A percentile compares a stretch with the other conserved stretches of the same genome.
phyloP scores from a whole-genome alignment of 2,888 invertebrate genomes.

The Rhogogaster chlorosoma region DNA sequence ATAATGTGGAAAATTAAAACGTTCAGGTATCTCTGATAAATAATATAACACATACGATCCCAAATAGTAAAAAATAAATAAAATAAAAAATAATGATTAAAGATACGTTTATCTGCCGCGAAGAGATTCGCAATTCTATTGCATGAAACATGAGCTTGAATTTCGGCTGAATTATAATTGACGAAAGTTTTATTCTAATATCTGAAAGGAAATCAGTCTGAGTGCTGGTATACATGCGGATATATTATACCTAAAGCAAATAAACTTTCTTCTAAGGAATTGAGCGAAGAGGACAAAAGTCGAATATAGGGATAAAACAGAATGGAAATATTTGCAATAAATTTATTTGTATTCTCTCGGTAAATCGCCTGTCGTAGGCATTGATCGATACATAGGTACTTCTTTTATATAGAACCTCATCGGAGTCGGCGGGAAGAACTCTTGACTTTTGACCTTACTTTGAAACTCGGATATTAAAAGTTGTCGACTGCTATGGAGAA shows the following conservation, averaged over 20 bases:
- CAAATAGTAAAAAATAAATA: not conserved
- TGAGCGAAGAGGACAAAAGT: not conserved
- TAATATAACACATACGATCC: not conserved
- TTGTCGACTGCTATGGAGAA: not conserved
- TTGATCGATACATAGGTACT: not conserved
- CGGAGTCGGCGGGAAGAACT: not conserved
- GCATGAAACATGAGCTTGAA: not conserved
- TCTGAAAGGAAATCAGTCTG: not conserved
- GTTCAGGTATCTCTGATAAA: not conserved
- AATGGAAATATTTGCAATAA: slow-evolving; percentile 15
- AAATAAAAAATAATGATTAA: not conserved
- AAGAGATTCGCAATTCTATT: not conserved
- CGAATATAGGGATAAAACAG: not conserved
- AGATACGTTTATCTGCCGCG: not conserved
- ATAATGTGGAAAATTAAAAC: not conserved
- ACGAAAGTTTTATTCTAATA: not conserved
- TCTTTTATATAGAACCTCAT: not conserved
- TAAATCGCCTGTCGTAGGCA: not conserved
- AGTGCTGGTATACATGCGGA: not conserved
- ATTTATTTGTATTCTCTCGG: not conserved
- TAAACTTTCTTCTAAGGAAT: not conserved
- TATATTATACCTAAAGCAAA: not conserved
- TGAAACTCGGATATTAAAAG: not conserved
- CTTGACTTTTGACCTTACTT: not conserved
- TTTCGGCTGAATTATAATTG: not conserved